Conservation (phyloP, 2,113 vertebrate species). For the Xiphophorus couchianus region DNA sequence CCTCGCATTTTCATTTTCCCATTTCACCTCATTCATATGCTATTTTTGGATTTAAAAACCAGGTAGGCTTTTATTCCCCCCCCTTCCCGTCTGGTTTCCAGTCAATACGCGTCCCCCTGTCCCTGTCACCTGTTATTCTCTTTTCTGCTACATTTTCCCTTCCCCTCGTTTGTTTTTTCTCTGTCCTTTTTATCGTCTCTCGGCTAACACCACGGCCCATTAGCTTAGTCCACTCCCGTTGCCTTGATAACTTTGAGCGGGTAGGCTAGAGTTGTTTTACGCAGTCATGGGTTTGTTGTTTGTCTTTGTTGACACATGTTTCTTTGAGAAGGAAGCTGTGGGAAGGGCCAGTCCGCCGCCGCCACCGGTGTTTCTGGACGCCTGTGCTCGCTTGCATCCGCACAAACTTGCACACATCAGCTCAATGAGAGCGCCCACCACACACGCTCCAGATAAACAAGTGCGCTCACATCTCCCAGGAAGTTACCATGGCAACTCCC, state of each 20-base stretch:
- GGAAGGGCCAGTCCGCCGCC: slow-evolving; percentile 36
- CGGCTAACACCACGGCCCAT: slow-evolving; percentile 47
- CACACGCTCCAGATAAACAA: slow-evolving; percentile 82
- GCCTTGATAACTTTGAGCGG: slow-evolving; percentile 50
- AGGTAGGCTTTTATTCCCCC: slow-evolving; percentile 26
- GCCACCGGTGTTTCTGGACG: slow-evolving; percentile 16
- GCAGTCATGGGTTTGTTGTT: slow-evolving; percentile 28
- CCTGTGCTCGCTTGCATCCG: slow-evolving; percentile 2
- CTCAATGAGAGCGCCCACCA: slow-evolving; percentile 59
- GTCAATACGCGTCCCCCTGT: slow-evolving; percentile 9
- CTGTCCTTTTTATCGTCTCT: slow-evolving; percentile 20
- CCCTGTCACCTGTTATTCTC: slow-evolving; percentile 31
- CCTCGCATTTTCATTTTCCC: slow-evolving; percentile 19
- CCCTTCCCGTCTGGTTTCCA: slow-evolving; percentile 10
- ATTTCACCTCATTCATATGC: background rate
- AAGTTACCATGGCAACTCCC: slow-evolving; percentile 80
- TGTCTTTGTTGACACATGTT: slow-evolving; percentile 25
- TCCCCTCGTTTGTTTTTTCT: slow-evolving; percentile 3
- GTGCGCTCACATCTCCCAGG: slow-evolving; percentile 74
- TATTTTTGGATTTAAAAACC: slow-evolving; percentile 7
- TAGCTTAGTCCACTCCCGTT: slow-evolving; percentile 44
- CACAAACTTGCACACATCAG: slow-evolving; percentile 66
- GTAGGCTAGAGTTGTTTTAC: slow-evolving; percentile 47
- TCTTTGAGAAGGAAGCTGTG: slow-evolving; percentile 58
- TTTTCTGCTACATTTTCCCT: slow-evolving; percentile 18